Evolutionary conservation across 2,113 vertebrate genomes (phyloP).

Genomic region (Synodontis membranacea): DNA sequence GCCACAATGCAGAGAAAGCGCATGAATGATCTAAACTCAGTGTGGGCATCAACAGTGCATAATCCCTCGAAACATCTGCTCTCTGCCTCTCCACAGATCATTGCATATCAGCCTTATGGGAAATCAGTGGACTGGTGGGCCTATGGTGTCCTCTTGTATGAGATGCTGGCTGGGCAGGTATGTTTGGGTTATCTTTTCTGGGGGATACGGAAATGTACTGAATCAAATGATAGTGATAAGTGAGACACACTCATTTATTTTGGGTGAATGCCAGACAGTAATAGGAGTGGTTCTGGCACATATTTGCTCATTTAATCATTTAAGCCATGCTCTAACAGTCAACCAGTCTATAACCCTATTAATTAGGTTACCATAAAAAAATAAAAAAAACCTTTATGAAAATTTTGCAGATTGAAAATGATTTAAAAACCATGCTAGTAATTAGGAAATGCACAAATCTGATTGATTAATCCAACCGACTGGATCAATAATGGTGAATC

Average conservation of each 20-base stretch:
- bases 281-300: neutral
- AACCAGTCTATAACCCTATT: neutral
- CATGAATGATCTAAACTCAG: neutral
- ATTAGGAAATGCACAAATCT: neutral
- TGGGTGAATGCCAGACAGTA: neutral
- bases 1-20: neutral
- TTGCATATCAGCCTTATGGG: conserved; percentile 95
- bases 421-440: neutral
- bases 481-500: too few relatives aligned
- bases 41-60: neutral
- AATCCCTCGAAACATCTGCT: neutral
- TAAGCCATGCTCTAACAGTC: neutral
- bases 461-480: neutral
- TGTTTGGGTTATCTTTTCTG: neutral
- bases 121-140: conserved; percentile 99
- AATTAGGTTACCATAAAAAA: neutral
- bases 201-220: too few relatives aligned
- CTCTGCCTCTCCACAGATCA: conserved; percentile 78
- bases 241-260: neutral
- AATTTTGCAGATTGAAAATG: neutral
- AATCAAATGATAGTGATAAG: neutral
- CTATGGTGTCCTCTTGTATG: conserved; percentile 92
- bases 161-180: conserved; percentile 98
- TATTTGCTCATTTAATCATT: neutral
- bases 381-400: neutral